These are phyloP conservation scores for Epinephelus fuscoguttatus DNA, from an alignment of 2,113 vertebrate genomes.

Conservation along the genomic window DNA sequence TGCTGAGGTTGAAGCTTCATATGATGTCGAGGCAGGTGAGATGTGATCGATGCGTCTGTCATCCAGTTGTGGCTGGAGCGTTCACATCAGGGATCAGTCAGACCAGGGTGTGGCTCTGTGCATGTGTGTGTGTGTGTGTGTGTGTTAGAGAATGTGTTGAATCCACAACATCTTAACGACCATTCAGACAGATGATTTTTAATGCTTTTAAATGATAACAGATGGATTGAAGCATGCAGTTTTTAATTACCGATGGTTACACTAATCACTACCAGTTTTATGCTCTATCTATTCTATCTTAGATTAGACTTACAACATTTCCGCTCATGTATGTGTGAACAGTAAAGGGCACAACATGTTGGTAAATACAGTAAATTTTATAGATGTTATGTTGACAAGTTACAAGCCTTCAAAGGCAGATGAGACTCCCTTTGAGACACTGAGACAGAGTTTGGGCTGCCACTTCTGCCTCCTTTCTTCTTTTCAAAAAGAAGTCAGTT, in stretches of 20 bases:
- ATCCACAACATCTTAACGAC: conserved; percentile 40
- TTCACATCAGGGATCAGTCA: conserved; percentile 65
- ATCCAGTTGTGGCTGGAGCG: conserved; percentile 40
- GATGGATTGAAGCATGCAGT: conserved; percentile 35
- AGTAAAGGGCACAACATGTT: background rate
- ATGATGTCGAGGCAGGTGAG: conserved; percentile 45
- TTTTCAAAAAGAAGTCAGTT: conserved; percentile 10
- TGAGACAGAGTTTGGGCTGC: background rate
- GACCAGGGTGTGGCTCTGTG: conserved; percentile 58
- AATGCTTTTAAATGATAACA: conserved; percentile 52
- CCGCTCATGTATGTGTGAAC: background rate
- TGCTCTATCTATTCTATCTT: background rate
- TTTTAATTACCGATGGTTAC: conserved; percentile 21
- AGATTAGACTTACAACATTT: background rate
- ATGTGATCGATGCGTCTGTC: conserved; percentile 53
- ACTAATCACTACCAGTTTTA: conserved; percentile 26
- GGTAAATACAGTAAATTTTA: background rate
- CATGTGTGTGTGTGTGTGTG: conserved; percentile 21
- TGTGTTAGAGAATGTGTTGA: conserved; percentile 36
- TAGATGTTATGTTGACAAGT: background rate
- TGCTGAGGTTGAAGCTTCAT: conserved; percentile 31
- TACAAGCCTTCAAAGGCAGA: conserved; percentile 1
- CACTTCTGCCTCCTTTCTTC: background rate
- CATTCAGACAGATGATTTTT: conserved; percentile 35
- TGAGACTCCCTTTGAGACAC: conserved; percentile 12